A percentile compares a stretch with the other conserved stretches of the same genome.
Evolutionary conservation across 2,797 vertebrate species (phyloP).

Genomic region (Galagoides demidoff): DNA sequence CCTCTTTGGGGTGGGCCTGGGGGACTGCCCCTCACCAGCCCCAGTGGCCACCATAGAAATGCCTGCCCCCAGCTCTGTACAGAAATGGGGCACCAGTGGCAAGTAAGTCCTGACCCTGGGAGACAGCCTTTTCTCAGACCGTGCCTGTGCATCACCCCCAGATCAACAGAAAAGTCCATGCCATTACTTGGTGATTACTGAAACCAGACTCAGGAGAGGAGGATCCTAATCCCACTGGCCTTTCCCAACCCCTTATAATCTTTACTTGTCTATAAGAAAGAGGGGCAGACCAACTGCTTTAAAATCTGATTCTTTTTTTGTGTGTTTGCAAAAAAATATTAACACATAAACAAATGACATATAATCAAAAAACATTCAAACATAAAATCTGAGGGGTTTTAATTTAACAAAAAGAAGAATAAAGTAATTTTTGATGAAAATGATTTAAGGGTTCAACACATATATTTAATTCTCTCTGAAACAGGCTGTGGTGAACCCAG

Average conservation of each 20-base stretch:
- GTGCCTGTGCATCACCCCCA: neutral
- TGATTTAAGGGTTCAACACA: slow-evolving; percentile 70
- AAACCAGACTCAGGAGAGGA: neutral
- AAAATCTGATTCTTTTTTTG: neutral
- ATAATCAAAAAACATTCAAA: slow-evolving; percentile 60
- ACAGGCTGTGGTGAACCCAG: slow-evolving; percentile 44
- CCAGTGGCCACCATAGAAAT: neutral
- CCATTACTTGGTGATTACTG: neutral
- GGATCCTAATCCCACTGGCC: no score
- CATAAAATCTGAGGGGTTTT: slow-evolving; percentile 56
- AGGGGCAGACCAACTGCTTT: neutral
- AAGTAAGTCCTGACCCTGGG: neutral
- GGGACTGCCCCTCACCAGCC: no score
- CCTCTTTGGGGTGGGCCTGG: neutral
- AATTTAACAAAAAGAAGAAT: slow-evolving; percentile 75
- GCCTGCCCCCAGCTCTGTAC: neutral
- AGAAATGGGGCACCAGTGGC: neutral
- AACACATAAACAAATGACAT: slow-evolving; percentile 72
- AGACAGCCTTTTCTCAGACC: neutral
- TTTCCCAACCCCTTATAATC: no score
- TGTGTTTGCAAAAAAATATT: slow-evolving; percentile 71
- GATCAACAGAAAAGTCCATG: neutral
- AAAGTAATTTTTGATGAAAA: slow-evolving; percentile 64
- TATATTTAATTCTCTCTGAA: slow-evolving; percentile 75
- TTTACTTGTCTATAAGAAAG: neutral